Base-by-base conservation (phyloP, 2,888 invertebrate species). In the Drosophila eohydei region DNA sequence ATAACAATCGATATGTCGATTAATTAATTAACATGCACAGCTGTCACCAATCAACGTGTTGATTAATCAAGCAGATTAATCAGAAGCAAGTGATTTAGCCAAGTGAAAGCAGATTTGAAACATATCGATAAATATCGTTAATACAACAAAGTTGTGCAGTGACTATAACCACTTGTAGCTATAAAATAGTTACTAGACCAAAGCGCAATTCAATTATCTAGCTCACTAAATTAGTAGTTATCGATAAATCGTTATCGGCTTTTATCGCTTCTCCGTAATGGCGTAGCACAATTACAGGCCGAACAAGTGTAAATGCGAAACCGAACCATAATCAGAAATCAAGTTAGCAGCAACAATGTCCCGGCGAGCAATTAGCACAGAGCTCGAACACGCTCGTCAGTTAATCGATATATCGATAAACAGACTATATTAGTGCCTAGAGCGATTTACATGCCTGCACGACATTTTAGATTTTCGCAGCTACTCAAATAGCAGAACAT, bases 341-440 rank as follows among this genome's bases (percentile, higher is more conserved):
- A 46, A 36, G 21, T 46, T 34, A 2, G 36, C n/a, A 6, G 36
- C 36, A 30, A n/a, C 36, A 46, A 46, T 56, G 43, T 43, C 16
- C 12, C 28, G 38, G 12, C 58, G 28, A 48, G 48, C 48, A 48
- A 40, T 58, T 48, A 48, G 21, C 16, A 30, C 26, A 9, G n/a
- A 14, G 46, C 6, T 21, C 26, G 41, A 32, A 36, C 46, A 66
- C 38, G 48, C 46, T 51, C 30, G 26, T 9, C 43, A 46, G 38
- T 21, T 54, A 44, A 71, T 66, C 74, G 78, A 73, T 58, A 62
- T 65, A 77, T 74, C 74, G 74, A 74, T 72, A 71, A 59, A 59
- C 46, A 32, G 5, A 54, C 28, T 4, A 52, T 30, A 63, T 64
- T 48, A 58, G 34, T 50, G 21, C 30, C 54, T 7, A 3, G 12